These are phyloP conservation scores for Hemistola chrysoprasaria DNA, from an alignment of 2,888 invertebrate genomes.

Conservation along the genomic window DNA sequence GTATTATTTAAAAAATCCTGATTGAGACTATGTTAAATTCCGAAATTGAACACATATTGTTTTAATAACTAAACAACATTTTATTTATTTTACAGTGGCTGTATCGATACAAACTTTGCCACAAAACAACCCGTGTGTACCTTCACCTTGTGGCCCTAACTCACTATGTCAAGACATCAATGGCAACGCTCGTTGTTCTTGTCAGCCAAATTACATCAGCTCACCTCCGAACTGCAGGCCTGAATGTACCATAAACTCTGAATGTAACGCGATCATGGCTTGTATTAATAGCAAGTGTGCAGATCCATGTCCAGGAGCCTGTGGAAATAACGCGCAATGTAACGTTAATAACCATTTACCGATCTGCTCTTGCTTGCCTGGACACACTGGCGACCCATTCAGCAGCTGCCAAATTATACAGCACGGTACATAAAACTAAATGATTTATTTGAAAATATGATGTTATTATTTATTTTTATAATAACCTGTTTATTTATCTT, in stretches of 20 bases:
- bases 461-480: too few species aligned
- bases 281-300: conserved; percentile 87
- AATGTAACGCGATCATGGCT: conserved; percentile 86
- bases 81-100: conserved; percentile 42
- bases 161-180: conserved; percentile 87
- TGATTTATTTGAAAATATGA: too few species aligned
- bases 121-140: conserved; percentile 84
- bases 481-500: conserved; percentile 26
- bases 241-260: conserved; percentile 87
- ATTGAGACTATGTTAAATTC: too few species aligned
- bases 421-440: conserved; percentile 39
- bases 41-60: too few species aligned
- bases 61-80: too few species aligned
- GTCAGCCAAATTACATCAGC: conserved; percentile 86
- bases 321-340: conserved; percentile 88
- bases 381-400: conserved; percentile 90
- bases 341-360: conserved; percentile 87
- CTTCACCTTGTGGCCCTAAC: conserved; percentile 91
- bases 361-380: conserved; percentile 84
- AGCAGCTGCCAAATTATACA: conserved; percentile 61
- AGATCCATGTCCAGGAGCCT: conserved; percentile 90
- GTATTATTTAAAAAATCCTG: too few species aligned
- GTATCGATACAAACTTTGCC: conserved; percentile 46
- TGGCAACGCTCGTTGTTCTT: conserved; percentile 86
- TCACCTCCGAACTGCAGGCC: conserved; percentile 90